Evolutionary conservation across 2,797 vertebrate genomes (phyloP).

Genomic region (Triplophysa bombifrons): DNA sequence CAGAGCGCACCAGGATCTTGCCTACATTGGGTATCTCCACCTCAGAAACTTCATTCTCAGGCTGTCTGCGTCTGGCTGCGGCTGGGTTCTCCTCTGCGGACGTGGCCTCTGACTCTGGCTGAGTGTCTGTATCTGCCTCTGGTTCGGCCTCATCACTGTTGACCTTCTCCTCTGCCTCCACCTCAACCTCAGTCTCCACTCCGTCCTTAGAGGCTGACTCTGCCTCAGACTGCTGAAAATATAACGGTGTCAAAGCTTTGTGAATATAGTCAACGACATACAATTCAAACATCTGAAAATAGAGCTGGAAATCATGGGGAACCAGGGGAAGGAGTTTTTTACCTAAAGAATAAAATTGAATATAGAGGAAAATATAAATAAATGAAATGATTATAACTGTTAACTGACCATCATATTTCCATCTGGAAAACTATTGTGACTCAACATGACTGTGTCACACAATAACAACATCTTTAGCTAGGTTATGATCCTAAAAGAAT

Average conservation of each 20-base stretch:
- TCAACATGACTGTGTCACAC: no score
- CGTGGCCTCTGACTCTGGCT: slow-evolving; percentile 49
- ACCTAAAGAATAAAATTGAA: no score
- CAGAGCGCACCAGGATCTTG: slow-evolving; percentile 89
- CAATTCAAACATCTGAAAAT: neutral
- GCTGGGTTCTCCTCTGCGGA: slow-evolving; percentile 58
- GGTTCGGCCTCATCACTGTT: slow-evolving; percentile 56
- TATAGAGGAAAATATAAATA: no score
- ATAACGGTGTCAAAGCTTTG: neutral
- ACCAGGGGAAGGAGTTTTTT: no score
- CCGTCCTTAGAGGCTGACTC: slow-evolving; percentile 2
- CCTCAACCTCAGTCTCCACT: slow-evolving; percentile 42
- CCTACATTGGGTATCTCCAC: slow-evolving; percentile 97
- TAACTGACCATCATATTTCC: no score
- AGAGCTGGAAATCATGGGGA: no score
- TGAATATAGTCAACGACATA: neutral
- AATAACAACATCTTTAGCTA: no score
- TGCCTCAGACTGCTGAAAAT: slow-evolving; percentile 18
- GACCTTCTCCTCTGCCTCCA: slow-evolving; percentile 53
- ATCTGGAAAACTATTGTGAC: no score
- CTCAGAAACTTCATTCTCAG: slow-evolving; percentile 86
- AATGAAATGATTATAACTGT: no score
- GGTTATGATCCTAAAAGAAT: no score
- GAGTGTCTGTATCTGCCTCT: slow-evolving; percentile 63
- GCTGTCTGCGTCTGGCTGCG: slow-evolving; percentile 63